phyloP scores from a whole-genome alignment of 2,888 invertebrate genomes.

The Cephus sareptanus region DNA sequence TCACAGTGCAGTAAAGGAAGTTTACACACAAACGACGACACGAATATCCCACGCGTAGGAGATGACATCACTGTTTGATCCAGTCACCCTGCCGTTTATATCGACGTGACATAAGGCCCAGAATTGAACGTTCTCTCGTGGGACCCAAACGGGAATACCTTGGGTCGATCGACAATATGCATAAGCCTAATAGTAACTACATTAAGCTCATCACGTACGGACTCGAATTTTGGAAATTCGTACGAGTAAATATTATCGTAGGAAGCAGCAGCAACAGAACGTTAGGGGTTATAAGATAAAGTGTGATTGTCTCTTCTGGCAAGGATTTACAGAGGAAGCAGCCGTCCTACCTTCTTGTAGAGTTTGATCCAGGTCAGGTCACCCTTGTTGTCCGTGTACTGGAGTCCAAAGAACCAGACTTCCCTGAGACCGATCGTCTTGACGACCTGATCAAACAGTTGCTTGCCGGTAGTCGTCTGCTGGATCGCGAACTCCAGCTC shows the following conservation, averaged over 20 bases:
- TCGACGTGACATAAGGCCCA: constrained; percentile 17
- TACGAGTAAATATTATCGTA: too few species aligned
- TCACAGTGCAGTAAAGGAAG: too few species aligned
- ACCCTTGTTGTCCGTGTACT: constrained; percentile 98
- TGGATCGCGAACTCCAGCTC: constrained; percentile 99
- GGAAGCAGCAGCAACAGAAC: too few species aligned
- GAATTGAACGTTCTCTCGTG: background rate
- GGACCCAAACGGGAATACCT: too few species aligned
- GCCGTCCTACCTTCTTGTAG: constrained; percentile 93
- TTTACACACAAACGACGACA: background rate
- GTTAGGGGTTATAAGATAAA: too few species aligned
- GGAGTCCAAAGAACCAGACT: constrained; percentile 99
- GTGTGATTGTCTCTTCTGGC: background rate
- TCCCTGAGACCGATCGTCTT: constrained; percentile 99
- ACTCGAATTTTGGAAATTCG: too few species aligned
- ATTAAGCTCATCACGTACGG: too few species aligned
- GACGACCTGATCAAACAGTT: constrained; percentile 99
- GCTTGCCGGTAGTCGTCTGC: constrained; percentile 99
- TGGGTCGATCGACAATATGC: too few species aligned
- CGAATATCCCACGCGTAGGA: constrained; percentile 18
- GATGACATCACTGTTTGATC: constrained; percentile 37
- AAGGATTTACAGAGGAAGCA: background rate
- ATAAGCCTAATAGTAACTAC: too few species aligned
- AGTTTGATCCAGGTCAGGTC: constrained; percentile 99
- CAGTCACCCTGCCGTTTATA: constrained; percentile 9